These are phyloP conservation scores for Ptychodera flava DNA, from an alignment of 35 echinoderm and acorn worm genomes.

Conservation along the genomic window DNA sequence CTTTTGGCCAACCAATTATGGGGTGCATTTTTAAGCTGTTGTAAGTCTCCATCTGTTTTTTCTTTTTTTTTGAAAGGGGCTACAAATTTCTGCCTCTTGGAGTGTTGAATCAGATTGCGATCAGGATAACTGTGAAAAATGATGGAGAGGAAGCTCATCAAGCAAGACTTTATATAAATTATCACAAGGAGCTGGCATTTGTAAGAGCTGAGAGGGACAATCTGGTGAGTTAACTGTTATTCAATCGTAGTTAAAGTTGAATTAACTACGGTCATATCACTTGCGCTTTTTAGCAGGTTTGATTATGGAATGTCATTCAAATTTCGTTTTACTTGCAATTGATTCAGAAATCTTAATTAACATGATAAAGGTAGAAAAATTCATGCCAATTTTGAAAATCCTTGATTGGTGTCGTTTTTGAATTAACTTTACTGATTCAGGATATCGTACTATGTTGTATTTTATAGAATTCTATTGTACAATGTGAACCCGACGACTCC, in stretches of 20 bases:
- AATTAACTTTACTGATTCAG: too few relatives aligned
- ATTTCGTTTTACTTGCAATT: neutral
- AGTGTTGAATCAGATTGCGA: conserved; percentile 47
- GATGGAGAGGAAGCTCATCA: conserved; percentile 91
- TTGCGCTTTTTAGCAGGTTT: neutral
- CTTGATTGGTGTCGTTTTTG: too few relatives aligned
- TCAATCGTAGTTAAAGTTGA: too few relatives aligned
- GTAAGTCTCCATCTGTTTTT: too few relatives aligned
- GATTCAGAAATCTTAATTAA: neutral
- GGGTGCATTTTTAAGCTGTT: too few relatives aligned
- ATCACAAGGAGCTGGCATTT: conserved; percentile 56
- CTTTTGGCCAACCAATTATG: too few relatives aligned
- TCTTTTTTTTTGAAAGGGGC: too few relatives aligned
- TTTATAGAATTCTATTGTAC: conserved; percentile 5
- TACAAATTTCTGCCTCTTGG: conserved; percentile 69
- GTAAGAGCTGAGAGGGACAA: conserved; percentile 57
- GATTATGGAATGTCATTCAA: neutral
- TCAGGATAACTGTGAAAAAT: conserved; percentile 51
- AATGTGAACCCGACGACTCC: neutral
- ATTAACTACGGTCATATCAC: too few relatives aligned
- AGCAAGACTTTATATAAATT: conserved; percentile 58
- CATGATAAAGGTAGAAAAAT: neutral
- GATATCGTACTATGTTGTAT: too few relatives aligned
- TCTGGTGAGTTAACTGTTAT: neutral
- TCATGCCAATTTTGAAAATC: neutral